A percentile compares a stretch with the other conserved stretches of the same genome.
Conservation (phyloP, 2,888 invertebrate species). For the Drosophila buzzatii region DNA sequence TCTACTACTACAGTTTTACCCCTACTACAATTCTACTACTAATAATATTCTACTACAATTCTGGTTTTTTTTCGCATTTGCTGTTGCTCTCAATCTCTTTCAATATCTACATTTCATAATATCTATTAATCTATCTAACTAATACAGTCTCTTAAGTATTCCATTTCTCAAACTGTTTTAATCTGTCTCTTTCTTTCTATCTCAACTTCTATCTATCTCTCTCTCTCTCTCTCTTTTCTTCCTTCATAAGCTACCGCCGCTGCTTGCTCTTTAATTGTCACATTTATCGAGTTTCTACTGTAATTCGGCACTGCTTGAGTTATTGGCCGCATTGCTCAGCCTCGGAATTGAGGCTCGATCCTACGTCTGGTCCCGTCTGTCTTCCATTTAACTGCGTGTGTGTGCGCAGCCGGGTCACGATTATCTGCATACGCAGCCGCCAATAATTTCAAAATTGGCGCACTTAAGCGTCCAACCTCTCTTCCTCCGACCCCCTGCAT, state of each 20-base stretch:
- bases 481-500: background rate
- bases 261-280: background rate
- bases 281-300: conserved; percentile 26
- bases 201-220: background rate
- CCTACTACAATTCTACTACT: too few relatives aligned
- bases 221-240: background rate
- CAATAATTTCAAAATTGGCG: conserved; percentile 83
- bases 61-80: too few relatives aligned
- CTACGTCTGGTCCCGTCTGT: conserved; percentile 12
- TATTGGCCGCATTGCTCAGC: conserved; percentile 39
- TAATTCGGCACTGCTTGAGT: conserved; percentile 55
- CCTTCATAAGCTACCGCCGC: background rate
- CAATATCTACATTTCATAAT: too few relatives aligned
- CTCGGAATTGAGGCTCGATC: conserved; percentile 1
- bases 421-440: conserved; percentile 82
- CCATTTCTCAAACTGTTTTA: background rate
- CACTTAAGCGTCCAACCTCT: conserved; percentile 67
- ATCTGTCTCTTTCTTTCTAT: background rate
- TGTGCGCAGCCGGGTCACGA: conserved; percentile 81
- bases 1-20: too few relatives aligned
- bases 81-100: background rate
- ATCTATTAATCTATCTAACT: too few relatives aligned
- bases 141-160: too few relatives aligned
- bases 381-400: conserved; percentile 14
- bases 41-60: too few relatives aligned